phyloP scores from a whole-genome alignment of 2,888 invertebrate species.

The Brachyptera putata region DNA sequence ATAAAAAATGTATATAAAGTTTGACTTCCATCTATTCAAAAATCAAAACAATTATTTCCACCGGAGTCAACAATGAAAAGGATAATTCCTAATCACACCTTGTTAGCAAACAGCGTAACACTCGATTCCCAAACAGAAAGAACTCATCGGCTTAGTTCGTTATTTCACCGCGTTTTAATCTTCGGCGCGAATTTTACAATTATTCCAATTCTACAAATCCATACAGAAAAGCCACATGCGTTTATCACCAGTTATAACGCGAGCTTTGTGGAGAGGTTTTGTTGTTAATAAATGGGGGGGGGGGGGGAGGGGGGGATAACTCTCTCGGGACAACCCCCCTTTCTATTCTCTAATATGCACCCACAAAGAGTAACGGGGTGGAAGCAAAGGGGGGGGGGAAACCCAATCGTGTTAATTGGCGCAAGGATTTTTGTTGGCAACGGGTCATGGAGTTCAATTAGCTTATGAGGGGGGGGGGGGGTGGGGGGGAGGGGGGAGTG shows the following conservation, averaged over 20 bases:
- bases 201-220: neutral
- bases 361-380: slow-evolving; percentile 19
- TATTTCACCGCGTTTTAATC: neutral
- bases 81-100: too few relatives aligned
- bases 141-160: neutral
- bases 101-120: too few relatives aligned
- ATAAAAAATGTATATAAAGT: too few relatives aligned
- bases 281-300: slow-evolving; percentile 28
- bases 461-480: slow-evolving; percentile 12
- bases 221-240: slow-evolving; percentile 21
- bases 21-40: too few relatives aligned
- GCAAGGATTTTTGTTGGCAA: slow-evolving; percentile 34
- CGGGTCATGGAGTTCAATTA: slow-evolving; percentile 32
- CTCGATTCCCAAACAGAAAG: neutral
- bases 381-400: slow-evolving; percentile 22
- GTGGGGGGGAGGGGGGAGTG: slow-evolving; percentile 1
- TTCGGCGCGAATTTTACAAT: slow-evolving; percentile 2
- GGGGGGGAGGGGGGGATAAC: slow-evolving; percentile 3
- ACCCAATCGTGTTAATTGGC: slow-evolving; percentile 35
- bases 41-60: too few relatives aligned
- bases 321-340: slow-evolving; percentile 10
- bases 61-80: too few relatives aligned
- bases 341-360: slow-evolving; percentile 1
- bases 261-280: slow-evolving; percentile 26
- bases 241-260: slow-evolving; percentile 16